phyloP scores from a whole-genome alignment of 2,888 invertebrate species.

The Eustalomyia histrio region DNA sequence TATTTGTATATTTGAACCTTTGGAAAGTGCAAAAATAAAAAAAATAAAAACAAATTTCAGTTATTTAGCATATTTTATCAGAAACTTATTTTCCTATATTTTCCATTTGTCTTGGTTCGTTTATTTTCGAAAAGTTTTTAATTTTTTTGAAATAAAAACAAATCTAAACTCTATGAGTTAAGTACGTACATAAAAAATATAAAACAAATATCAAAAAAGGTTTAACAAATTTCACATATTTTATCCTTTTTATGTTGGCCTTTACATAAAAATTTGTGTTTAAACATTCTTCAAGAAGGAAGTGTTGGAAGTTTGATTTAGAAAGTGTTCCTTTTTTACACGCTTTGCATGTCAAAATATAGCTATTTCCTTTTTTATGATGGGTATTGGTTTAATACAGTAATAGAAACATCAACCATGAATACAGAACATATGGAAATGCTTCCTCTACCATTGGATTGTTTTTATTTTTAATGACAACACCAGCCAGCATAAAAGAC shows the following conservation, averaged over 20 bases:
- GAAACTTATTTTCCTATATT: not conserved
- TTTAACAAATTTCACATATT: slow-evolving; percentile 1
- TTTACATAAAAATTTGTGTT: slow-evolving; percentile 2
- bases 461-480: not conserved
- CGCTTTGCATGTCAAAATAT: slow-evolving; percentile 17
- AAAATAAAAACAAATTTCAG: slow-evolving; percentile 16
- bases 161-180: not conserved
- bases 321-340: not conserved
- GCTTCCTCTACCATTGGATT: slow-evolving; percentile 1
- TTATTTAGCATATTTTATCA: slow-evolving; percentile 36
- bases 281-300: not conserved
- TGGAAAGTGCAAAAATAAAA: not conserved
- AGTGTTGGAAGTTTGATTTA: not conserved
- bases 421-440: slow-evolving; percentile 34
- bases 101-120: slow-evolving; percentile 23
- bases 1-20: not conserved
- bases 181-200: not conserved
- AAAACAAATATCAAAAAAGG: slow-evolving; percentile 14
- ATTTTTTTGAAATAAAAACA: not conserved
- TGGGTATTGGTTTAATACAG: not conserved
- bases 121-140: slow-evolving; percentile 16
- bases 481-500: not conserved
- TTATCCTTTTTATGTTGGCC: slow-evolving; percentile 19
- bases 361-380: not conserved
- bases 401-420: not conserved